These are phyloP conservation scores for Dicyrtoma fusca DNA, from an alignment of 2,888 invertebrate species.

Conservation along the genomic window DNA sequence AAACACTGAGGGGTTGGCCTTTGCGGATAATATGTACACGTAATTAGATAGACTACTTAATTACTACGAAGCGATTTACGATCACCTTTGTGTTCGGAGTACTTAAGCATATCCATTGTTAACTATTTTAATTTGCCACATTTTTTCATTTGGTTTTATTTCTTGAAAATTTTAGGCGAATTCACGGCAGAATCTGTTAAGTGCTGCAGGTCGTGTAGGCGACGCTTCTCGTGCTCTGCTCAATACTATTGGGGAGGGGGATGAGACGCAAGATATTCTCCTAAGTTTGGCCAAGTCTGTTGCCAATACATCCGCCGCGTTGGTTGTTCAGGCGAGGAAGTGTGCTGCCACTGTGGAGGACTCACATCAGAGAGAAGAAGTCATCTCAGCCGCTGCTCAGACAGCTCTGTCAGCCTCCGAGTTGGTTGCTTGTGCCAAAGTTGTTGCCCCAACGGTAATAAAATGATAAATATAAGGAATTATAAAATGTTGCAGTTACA, in stretches of 20 bases:
- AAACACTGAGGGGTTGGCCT: too few relatives aligned
- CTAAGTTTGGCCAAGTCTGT: slow-evolving; percentile 94
- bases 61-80: too few relatives aligned
- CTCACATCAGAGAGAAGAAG: slow-evolving; percentile 78
- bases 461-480: neutral
- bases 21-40: too few relatives aligned
- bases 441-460: slow-evolving; percentile 79
- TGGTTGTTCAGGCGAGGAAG: slow-evolving; percentile 94
- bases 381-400: slow-evolving; percentile 94
- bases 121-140: too few relatives aligned
- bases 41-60: too few relatives aligned
- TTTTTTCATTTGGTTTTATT: too few relatives aligned
- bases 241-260: slow-evolving; percentile 88
- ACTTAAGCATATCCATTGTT: too few relatives aligned
- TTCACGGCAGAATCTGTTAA: slow-evolving; percentile 86
- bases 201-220: slow-evolving; percentile 94
- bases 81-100: too few relatives aligned
- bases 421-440: slow-evolving; percentile 94
- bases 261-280: slow-evolving; percentile 88
- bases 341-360: slow-evolving; percentile 86
- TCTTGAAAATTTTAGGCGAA: slow-evolving; percentile 71
- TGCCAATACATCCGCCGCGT: slow-evolving; percentile 89
- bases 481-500: too few relatives aligned
- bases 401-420: slow-evolving; percentile 97
- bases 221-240: slow-evolving; percentile 94